These are phyloP conservation scores for Crypturellus undulatus DNA, from an alignment of 2,113 vertebrate genomes.

Conservation along the genomic window DNA sequence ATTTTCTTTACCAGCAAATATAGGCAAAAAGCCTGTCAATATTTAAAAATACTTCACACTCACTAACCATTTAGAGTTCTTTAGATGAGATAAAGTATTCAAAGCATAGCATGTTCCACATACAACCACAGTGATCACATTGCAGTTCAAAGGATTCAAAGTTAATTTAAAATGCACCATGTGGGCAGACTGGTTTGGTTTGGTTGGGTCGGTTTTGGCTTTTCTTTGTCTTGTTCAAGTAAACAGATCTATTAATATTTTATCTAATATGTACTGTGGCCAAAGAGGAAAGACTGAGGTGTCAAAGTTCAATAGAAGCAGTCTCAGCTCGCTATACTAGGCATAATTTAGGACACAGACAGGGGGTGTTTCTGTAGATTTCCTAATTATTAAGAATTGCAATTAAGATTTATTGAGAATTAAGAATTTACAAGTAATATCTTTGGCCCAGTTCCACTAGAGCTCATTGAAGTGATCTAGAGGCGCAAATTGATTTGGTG, in stretches of 20 bases:
- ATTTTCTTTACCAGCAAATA: neutral
- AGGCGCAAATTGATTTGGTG: neutral
- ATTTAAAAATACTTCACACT: neutral
- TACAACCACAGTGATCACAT: neutral
- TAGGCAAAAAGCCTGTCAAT: neutral
- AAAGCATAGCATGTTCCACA: neutral
- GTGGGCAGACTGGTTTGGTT: fast-evolving
- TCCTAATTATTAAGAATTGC: neutral
- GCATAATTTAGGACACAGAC: neutral
- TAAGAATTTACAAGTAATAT: neutral
- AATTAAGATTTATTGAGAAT: neutral
- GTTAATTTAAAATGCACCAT: neutral
- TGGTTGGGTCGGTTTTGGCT: neutral
- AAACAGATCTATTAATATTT: neutral
- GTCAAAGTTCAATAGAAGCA: neutral
- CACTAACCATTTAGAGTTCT: neutral
- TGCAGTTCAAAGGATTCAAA: neutral
- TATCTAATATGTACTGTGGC: neutral
- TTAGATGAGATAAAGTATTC: neutral
- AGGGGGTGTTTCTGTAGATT: neutral
- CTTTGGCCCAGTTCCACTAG: neutral
- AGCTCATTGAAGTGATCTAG: neutral
- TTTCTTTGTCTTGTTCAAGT: neutral
- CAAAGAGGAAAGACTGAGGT: neutral
- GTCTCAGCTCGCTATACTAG: neutral